Conservation (phyloP, 1,140 invertebrate genomes). For the Scaptomyza montana region DNA sequence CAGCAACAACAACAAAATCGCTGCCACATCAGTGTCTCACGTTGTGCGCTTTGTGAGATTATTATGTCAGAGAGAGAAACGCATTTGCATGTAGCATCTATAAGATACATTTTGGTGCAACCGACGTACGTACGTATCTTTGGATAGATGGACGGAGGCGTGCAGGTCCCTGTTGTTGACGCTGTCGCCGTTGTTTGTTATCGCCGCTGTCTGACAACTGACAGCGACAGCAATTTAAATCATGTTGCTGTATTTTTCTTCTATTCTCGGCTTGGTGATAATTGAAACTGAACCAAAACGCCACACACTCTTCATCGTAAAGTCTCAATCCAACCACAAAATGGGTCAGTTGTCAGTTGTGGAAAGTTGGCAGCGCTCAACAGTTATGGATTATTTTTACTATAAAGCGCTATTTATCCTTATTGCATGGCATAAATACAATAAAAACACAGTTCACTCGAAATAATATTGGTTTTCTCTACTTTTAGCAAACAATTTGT, state of each 20-base stretch:
- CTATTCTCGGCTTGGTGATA: slow-evolving; percentile 39
- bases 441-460: too few species aligned
- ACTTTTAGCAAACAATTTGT: too few species aligned
- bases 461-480: too few species aligned
- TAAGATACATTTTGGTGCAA: slow-evolving; percentile 62
- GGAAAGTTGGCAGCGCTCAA: too few species aligned
- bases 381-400: too few species aligned
- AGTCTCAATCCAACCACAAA: too few species aligned
- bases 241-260: slow-evolving; percentile 57
- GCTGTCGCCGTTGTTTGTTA: slow-evolving; percentile 36
- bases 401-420: too few species aligned
- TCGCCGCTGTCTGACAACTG: slow-evolving; percentile 67
- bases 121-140: background rate
- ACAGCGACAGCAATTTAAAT: slow-evolving; percentile 77
- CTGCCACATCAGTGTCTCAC: slow-evolving; percentile 5
- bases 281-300: slow-evolving; percentile 60
- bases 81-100: slow-evolving; percentile 46
- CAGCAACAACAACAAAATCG: slow-evolving; percentile 11
- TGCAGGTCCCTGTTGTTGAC: slow-evolving; percentile 19
- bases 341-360: too few species aligned
- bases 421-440: too few species aligned
- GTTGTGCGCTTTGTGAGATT: slow-evolving; percentile 36
- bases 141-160: slow-evolving; percentile 5
- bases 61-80: slow-evolving; percentile 52
- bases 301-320: background rate